Conservation (phyloP, 2,888 invertebrate species). For the Raillietiella orientalis region DNA sequence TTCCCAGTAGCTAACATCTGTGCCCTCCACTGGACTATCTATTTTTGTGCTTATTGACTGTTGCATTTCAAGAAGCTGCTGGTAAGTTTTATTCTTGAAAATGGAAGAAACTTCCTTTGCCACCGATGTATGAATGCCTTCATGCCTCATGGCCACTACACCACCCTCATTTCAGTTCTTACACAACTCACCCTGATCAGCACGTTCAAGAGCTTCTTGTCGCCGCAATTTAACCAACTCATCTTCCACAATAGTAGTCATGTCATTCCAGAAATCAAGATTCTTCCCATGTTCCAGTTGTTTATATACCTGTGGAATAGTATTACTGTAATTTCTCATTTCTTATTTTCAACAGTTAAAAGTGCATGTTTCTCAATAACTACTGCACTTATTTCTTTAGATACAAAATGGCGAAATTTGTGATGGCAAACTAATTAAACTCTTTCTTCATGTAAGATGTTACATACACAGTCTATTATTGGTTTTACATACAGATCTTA, state of each 20-base stretch:
- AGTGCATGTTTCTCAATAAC: neutral
- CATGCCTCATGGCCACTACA: slow-evolving; percentile 17
- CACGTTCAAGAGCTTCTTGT: slow-evolving; percentile 20
- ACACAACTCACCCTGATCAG: too few species aligned
- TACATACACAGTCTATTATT: too few species aligned
- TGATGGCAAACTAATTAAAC: too few species aligned
- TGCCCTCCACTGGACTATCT: slow-evolving; percentile 44
- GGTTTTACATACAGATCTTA: slow-evolving; percentile 8
- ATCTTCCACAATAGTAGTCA: slow-evolving; percentile 74
- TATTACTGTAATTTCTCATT: slow-evolving; percentile 5
- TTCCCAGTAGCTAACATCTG: slow-evolving; percentile 96
- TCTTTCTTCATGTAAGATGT: too few species aligned
- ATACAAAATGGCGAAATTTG: too few species aligned
- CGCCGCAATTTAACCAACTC: slow-evolving; percentile 59
- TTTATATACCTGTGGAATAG: slow-evolving; percentile 28
- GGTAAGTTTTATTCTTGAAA: slow-evolving; percentile 71
- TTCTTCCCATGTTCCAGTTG: slow-evolving; percentile 66
- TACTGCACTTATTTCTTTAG: neutral
- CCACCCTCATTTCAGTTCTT: too few species aligned
- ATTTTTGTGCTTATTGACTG: slow-evolving; percentile 59
- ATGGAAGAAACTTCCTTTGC: slow-evolving; percentile 57
- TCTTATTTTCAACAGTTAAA: too few species aligned
- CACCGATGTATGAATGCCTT: slow-evolving; percentile 67
- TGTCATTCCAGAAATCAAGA: slow-evolving; percentile 77
- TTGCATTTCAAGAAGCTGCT: slow-evolving; percentile 50